Evolutionary conservation across 2,113 vertebrate genomes (phyloP).

Genomic region (Orientallactaga bullata): DNA sequence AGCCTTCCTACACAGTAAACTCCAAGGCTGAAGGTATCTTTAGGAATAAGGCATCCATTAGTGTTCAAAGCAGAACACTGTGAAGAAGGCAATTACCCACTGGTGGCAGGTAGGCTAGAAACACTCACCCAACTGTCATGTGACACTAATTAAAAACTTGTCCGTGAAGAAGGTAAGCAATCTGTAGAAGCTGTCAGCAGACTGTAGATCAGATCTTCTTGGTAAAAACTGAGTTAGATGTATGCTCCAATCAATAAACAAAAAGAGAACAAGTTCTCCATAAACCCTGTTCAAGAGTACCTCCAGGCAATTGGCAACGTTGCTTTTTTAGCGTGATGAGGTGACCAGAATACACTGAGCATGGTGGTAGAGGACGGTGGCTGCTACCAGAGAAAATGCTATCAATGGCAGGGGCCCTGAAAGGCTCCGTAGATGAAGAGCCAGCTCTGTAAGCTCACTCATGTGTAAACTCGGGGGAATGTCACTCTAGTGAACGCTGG

Average conservation of each 20-base stretch:
- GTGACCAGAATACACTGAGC: background rate
- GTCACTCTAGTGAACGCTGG: background rate
- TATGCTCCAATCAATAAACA: background rate
- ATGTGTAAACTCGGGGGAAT: background rate
- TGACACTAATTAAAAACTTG: background rate
- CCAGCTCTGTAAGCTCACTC: background rate
- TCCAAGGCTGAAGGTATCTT: background rate
- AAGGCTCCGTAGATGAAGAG: no score
- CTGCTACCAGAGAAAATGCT: background rate
- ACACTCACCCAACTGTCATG: background rate
- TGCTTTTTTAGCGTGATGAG: background rate
- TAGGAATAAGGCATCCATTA: constrained; percentile 34
- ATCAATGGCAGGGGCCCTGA: background rate
- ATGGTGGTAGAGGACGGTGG: background rate
- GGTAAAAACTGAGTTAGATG: background rate
- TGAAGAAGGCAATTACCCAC: background rate
- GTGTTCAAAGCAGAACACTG: background rate
- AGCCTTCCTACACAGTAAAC: background rate
- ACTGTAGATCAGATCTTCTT: background rate
- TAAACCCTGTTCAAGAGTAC: background rate
- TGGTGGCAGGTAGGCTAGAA: background rate
- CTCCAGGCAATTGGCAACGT: background rate
- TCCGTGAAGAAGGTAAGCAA: background rate
- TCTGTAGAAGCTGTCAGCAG: background rate
- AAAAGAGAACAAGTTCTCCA: background rate